Conservation (phyloP, 2,113 vertebrate species). For the Pseudorhombus dupliciocellatus region DNA sequence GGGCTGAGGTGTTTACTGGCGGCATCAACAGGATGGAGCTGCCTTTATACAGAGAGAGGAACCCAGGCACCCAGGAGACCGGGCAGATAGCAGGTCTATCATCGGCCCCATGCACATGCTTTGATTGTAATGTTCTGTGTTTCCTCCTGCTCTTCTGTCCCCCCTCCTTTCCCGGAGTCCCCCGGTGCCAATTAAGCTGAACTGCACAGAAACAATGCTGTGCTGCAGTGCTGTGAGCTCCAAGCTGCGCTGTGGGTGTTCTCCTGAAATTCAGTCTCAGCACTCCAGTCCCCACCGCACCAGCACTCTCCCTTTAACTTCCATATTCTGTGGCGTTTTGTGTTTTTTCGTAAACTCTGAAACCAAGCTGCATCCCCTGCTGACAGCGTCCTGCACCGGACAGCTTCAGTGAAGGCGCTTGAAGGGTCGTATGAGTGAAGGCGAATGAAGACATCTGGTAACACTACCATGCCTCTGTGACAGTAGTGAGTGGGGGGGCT, state of each 20-base stretch:
- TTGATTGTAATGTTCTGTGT: constrained; percentile 92
- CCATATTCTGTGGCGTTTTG: background rate
- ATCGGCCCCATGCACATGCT: constrained; percentile 84
- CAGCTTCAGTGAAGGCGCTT: constrained; percentile 7
- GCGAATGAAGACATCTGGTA: constrained; percentile 68
- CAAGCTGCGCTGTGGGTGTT: constrained; percentile 96
- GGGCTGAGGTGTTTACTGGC: constrained; percentile 83
- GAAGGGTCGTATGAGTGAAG: constrained; percentile 11
- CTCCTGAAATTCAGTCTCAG: constrained; percentile 79
- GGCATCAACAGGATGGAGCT: constrained; percentile 85
- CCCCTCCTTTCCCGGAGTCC: constrained; percentile 80
- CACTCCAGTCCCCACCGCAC: constrained; percentile 56
- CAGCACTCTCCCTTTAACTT: background rate
- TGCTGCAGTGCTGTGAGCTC: constrained; percentile 88
- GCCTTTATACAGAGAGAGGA: constrained; percentile 83
- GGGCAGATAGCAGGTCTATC: constrained; percentile 86
- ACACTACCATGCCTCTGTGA: constrained; percentile 47
- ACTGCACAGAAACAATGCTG: constrained; percentile 93
- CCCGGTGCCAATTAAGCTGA: constrained; percentile 92
- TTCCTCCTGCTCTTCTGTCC: constrained; percentile 82
- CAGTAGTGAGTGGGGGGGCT: constrained; percentile 45
- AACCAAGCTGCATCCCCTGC: background rate
- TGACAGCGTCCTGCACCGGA: constrained; percentile 1
- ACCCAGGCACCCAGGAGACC: constrained; percentile 75
- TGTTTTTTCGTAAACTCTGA: constrained; percentile 19